phyloP scores from a whole-genome alignment of 2,797 vertebrate species.

The Schizopygopsis pylzovi region DNA sequence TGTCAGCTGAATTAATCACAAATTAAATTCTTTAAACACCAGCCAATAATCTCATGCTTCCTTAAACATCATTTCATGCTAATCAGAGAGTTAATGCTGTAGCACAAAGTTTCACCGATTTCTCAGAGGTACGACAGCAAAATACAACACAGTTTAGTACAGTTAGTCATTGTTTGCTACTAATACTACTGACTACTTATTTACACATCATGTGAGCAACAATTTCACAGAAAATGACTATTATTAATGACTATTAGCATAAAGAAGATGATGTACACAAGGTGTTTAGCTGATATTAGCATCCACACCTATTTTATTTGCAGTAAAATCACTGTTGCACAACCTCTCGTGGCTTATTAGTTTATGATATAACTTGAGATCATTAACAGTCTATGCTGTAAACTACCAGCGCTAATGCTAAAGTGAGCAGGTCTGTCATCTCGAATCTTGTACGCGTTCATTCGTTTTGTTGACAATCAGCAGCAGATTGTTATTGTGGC shows the following conservation, averaged over 20 bases:
- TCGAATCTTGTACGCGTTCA: constrained; percentile 13
- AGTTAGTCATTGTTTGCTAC: not conserved
- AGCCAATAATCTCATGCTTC: constrained; percentile 12
- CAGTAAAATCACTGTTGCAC: not conserved
- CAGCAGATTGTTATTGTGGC: constrained; percentile 48
- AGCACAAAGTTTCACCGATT: not conserved
- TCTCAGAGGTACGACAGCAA: not conserved
- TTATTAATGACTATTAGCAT: not conserved
- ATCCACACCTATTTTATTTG: not conserved
- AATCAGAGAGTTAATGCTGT: constrained; percentile 5
- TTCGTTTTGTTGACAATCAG: constrained; percentile 43
- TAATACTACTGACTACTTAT: not conserved
- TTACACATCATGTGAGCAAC: not conserved
- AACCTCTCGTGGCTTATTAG: not conserved
- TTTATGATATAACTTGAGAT: not conserved
- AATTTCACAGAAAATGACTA: not conserved
- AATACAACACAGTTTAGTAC: not conserved
- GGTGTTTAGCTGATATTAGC: not conserved
- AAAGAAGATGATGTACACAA: not conserved
- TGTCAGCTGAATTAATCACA: not conserved
- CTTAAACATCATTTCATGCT: constrained; percentile 12
- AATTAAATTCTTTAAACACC: constrained; percentile 1
- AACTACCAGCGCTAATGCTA: not conserved
- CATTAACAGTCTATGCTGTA: constrained; percentile 6
- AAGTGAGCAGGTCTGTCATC: constrained; percentile 25